phyloP scores from a whole-genome alignment of 1,140 invertebrate species.

The Alviniconcha marisindica region DNA sequence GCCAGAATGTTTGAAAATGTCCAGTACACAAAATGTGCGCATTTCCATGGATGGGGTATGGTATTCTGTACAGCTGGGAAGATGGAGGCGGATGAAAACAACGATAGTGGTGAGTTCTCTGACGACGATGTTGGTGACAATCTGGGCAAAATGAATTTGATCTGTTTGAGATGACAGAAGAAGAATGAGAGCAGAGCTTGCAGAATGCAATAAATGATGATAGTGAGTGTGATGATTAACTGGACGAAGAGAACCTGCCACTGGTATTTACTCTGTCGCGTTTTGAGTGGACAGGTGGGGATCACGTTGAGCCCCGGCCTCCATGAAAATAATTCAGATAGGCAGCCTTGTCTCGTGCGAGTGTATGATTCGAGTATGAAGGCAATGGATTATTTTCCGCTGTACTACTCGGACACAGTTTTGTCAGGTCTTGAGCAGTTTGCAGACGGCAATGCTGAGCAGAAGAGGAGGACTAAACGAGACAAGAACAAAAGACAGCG shows the following conservation, averaged over 20 bases:
- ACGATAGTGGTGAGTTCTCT: background rate
- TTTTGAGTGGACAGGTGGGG: background rate
- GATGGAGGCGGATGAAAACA: background rate
- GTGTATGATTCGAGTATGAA: background rate
- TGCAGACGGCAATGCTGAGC: background rate
- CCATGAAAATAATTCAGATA: background rate
- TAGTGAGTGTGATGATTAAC: background rate
- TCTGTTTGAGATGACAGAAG: background rate
- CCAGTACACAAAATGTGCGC: no score
- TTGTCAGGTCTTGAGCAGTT: background rate
- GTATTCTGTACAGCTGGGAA: no score
- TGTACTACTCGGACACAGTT: background rate
- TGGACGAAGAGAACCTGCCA: background rate
- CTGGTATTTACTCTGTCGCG: background rate
- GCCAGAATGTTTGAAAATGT: no score
- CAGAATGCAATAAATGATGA: background rate
- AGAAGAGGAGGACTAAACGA: background rate
- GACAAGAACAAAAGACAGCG: slow-evolving; percentile 37
- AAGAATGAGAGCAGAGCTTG: background rate
- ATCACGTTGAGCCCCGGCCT: background rate
- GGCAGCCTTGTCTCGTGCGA: background rate
- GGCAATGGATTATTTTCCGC: background rate
- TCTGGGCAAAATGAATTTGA: slow-evolving; percentile 11
- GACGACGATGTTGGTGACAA: background rate
- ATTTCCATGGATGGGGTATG: no score